Evolutionary conservation across 2,888 invertebrate genomes (phyloP).

Genomic region (Limnephilus auricula): DNA sequence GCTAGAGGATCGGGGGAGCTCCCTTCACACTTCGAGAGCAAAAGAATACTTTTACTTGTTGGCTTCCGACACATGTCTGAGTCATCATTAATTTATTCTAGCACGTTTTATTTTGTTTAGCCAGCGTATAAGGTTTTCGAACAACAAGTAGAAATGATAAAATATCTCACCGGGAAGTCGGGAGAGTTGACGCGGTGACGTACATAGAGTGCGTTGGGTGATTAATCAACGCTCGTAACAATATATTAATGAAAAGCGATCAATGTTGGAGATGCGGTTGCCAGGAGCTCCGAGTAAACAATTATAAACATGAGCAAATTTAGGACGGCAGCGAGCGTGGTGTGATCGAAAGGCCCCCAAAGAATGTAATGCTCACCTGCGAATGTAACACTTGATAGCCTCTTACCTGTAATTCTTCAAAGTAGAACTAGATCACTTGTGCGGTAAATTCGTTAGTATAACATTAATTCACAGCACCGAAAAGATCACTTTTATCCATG

Average conservation of each 20-base stretch:
- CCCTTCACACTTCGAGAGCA: not conserved
- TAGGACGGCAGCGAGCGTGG: not conserved
- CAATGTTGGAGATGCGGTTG: constrained; percentile 39
- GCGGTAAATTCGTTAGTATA: constrained; percentile 13
- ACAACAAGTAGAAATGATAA: not conserved
- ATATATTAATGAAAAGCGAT: constrained; percentile 29
- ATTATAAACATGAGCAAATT: not conserved
- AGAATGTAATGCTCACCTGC: not conserved
- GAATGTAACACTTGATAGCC: not conserved
- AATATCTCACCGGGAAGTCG: not conserved
- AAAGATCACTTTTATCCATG: constrained; percentile 33
- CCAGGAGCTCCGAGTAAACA: constrained; percentile 47
- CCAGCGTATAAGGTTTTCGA: not conserved
- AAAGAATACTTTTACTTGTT: not conserved
- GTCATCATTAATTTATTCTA: not conserved
- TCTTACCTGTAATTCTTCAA: constrained; percentile 38
- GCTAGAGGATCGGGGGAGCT: not conserved
- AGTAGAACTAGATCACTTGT: constrained; percentile 29
- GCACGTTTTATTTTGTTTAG: not conserved
- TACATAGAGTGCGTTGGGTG: not conserved
- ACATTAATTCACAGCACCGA: constrained; percentile 47
- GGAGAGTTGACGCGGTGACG: not conserved
- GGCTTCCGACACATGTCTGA: not conserved
- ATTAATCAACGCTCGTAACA: not conserved
- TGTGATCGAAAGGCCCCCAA: too few species aligned